phyloP scores from a whole-genome alignment of 2,797 vertebrate genomes.

The Xenentodon cancila region DNA sequence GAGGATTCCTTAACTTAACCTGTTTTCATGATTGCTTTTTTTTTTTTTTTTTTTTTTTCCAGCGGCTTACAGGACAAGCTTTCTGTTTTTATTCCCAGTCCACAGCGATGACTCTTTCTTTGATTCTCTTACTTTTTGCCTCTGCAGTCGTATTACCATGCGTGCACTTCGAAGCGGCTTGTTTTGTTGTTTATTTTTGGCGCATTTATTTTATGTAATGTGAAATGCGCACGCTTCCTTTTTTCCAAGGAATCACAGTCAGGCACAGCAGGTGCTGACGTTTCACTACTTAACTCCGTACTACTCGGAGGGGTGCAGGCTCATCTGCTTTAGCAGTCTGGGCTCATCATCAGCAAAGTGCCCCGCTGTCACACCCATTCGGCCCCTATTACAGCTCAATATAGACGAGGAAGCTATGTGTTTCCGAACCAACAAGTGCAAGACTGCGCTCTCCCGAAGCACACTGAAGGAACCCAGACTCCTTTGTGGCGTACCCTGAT shows the following conservation, averaged over 20 bases:
- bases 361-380: conserved; percentile 61
- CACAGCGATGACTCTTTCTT: conserved; percentile 5
- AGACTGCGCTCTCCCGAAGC: conserved; percentile 31
- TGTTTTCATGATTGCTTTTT: conserved; percentile 69
- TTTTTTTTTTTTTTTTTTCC: conserved; percentile 64
- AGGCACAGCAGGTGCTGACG: conserved; percentile 23
- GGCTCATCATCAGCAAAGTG: conserved; percentile 46
- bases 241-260: conserved; percentile 2
- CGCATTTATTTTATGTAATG: conserved; percentile 8
- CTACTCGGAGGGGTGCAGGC: conserved; percentile 38
- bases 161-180: not conserved
- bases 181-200: not conserved
- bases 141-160: not conserved
- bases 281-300: conserved; percentile 36
- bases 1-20: conserved; percentile 60
- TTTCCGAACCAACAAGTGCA: conserved; percentile 57
- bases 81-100: conserved; percentile 11
- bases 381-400: conserved; percentile 50
- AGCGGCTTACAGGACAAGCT: conserved; percentile 41
- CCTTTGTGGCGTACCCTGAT: conserved; percentile 48
- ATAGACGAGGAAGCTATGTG: conserved; percentile 30
- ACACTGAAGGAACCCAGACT: conserved; percentile 50
- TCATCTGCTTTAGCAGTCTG: conserved; percentile 48
- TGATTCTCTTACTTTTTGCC: not conserved
- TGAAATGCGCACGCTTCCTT: not conserved